A percentile compares a stretch with the other conserved stretches of the same genome.
phyloP scores from a whole-genome alignment of 2,113 vertebrate genomes.

The Poeciliopsis retropinna region DNA sequence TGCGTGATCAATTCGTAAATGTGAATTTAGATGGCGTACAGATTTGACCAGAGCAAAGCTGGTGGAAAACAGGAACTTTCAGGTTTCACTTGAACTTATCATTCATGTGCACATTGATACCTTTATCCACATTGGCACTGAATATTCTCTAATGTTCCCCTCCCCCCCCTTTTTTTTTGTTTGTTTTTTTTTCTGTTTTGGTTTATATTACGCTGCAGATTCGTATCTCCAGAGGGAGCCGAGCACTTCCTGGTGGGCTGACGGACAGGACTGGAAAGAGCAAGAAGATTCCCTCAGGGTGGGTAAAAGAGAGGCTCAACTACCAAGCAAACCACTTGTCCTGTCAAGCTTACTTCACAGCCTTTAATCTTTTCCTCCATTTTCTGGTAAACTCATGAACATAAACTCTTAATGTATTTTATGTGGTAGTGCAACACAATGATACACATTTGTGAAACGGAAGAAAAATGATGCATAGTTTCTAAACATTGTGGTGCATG shows the following conservation, averaged over 20 bases:
- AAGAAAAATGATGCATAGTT: background rate
- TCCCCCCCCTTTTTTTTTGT: too few species aligned
- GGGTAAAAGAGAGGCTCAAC: slow-evolving; percentile 6
- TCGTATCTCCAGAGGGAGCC: slow-evolving; percentile 7
- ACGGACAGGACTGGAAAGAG: slow-evolving; percentile 28
- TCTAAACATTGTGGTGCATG: background rate
- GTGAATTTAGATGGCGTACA: slow-evolving; percentile 47
- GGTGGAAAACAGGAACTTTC: slow-evolving; percentile 9
- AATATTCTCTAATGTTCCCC: too few species aligned
- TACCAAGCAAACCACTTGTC: background rate
- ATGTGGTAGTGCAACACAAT: too few species aligned
- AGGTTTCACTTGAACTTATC: slow-evolving; percentile 26
- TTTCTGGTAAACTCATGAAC: too few species aligned
- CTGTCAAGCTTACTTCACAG: background rate
- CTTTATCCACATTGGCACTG: too few species aligned
- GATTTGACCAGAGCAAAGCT: slow-evolving; percentile 23
- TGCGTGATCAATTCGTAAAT: background rate
- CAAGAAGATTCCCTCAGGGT: slow-evolving; percentile 55
- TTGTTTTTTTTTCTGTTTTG: background rate
- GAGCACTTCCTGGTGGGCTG: slow-evolving; percentile 41
- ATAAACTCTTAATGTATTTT: too few species aligned
- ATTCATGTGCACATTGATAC: background rate
- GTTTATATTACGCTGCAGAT: slow-evolving; percentile 13
- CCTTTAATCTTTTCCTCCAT: too few species aligned
- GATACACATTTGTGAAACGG: background rate